Base-by-base conservation (phyloP, 2,888 invertebrate genomes). In the Osmoderma eremita region DNA sequence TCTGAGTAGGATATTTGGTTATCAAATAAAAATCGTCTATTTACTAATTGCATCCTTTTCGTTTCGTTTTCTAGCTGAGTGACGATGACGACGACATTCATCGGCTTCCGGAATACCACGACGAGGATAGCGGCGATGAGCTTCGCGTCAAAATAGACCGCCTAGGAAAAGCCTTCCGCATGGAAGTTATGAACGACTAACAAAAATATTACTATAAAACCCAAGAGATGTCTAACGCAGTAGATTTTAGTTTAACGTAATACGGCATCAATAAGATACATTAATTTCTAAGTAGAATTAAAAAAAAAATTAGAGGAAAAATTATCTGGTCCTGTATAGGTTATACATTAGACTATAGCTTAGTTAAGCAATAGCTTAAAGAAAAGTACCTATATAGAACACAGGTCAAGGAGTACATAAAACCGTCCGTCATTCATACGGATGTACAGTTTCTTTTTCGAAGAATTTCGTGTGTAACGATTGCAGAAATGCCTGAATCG, bases 121-220 rank as follows among this genome's bases (percentile, higher is more conserved):
- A 78, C 72, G 78, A 78, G 56, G 77, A 77, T 68, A 74, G 74
- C 54, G 78, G 81, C 67, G 78, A 73, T 68, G 73, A 74, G 63
- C 72, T 74, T 41, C 73, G 73, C 48, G 71, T 75, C 62, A 75
- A 73, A 66, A 73, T 73, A 65, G 73, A 71, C 10, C 73, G 73
- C 69, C 72, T 77, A 68, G 77, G 77, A 49, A 77, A 79, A 73
- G 76, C 77, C 71, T 81, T 81, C 75, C 78, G 79, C 69, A 81
- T 81, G 80, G 79, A 82, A 74, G 78, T 80, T 54, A 73, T 79
- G 72, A 78, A 80, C 69, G 77, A 78, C 72, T 79, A 76, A 67
- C 72, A 68, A 70, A 68, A 38, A 48, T 22, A 10, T 6, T 42
- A 41, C 50, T 22, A 42, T 36, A 39, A 50, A n/a, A 42, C 41